Conservation (phyloP, 1,140 invertebrate species). For the Chironomus striatipennis region DNA sequence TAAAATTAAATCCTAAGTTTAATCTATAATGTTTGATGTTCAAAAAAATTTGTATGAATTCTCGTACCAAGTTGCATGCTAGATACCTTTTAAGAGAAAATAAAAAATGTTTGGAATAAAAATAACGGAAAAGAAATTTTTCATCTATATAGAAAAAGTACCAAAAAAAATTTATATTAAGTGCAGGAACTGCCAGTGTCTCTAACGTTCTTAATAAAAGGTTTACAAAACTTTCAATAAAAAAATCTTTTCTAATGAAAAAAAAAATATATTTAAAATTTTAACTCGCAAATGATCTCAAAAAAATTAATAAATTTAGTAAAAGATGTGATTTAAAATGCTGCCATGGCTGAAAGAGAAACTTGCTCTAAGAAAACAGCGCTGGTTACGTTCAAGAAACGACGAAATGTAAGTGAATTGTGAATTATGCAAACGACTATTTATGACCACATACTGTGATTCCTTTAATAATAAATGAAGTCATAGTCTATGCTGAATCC, state of each 20-base stretch:
- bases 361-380: slow-evolving; percentile 36
- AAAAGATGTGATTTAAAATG: slow-evolving; percentile 29
- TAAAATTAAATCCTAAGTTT: no score
- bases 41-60: no score
- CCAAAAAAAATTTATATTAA: no score
- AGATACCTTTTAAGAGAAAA: no score
- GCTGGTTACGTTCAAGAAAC: slow-evolving; percentile 34
- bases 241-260: not conserved
- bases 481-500: not conserved
- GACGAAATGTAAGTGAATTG: slow-evolving; percentile 24
- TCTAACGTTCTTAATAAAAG: no score
- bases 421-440: not conserved
- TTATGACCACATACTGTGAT: not conserved
- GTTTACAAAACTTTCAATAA: not conserved
- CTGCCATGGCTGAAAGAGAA: slow-evolving; percentile 40
- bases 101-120: no score
- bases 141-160: no score
- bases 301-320: not conserved
- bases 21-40: no score
- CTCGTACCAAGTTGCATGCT: no score
- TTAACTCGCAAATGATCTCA: slow-evolving; percentile 31
- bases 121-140: no score
- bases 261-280: slow-evolving; percentile 16
- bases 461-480: not conserved
- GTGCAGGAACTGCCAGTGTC: no score